Base-by-base conservation (phyloP, 2,888 invertebrate species). In the Acronicta leporina region DNA sequence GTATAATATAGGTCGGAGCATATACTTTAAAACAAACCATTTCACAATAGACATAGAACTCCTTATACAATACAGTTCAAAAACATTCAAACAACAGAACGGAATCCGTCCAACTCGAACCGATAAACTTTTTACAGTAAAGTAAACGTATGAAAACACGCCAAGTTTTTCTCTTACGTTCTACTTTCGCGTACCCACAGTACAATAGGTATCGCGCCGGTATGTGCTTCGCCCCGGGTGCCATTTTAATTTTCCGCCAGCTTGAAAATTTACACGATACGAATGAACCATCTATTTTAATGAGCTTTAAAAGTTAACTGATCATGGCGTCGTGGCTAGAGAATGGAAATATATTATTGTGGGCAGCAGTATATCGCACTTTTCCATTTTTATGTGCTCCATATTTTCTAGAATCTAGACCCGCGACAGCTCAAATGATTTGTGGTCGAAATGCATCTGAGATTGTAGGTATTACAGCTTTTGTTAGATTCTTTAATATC, bases 261-360 rank as follows among this genome's bases (percentile, higher is more conserved):
- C 83, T 83, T 86, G 88, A 83, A 91, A 91, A 91, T 92, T 87
- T 91, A 91, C 89, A 89, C 89, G 85, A 86, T 86, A 85, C 83
- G 89, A 94, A 92, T 91, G 92, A 91, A 92, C 89, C 90, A 89
- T 93, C 92, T 92, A 90, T 92, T 94, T 94, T 94, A 94, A 94
- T 93, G 94, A 94, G 92, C 91, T 90, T 88, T 89, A 90, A 92
- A 92, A 92, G 91, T 92, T 92, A 92, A 92, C 90, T 90, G 89
- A 92, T 92, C 88, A 86, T 83, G 84, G 82, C 76, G 69, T 60
- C 51, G 63, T 38, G 55, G 69, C 63, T 47, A 46, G 52, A 66
- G 57, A 65, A 71, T 64, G 43, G 40, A 62, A 30, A 58, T 68
- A 63, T 68, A 58, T 61, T 58, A 72, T 20, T 66, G 61, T 71